These are phyloP conservation scores for Tenthredo livida DNA, from an alignment of 2,888 invertebrate species.

Conservation along the genomic window DNA sequence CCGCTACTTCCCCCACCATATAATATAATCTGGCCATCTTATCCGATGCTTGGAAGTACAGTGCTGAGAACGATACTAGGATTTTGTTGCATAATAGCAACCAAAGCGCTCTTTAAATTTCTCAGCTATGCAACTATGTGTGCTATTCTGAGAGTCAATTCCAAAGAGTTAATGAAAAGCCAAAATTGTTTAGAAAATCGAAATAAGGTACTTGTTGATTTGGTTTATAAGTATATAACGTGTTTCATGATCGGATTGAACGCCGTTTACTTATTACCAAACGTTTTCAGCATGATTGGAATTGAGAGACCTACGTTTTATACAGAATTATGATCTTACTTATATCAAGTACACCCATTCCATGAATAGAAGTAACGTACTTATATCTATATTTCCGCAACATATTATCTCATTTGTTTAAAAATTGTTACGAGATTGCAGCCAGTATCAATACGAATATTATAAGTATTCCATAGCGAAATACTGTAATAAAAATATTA, in stretches of 20 bases:
- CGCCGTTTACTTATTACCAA: slow-evolving; percentile 88
- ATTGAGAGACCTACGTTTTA: slow-evolving; percentile 92
- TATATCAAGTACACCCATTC: not conserved
- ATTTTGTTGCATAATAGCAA: slow-evolving; percentile 86
- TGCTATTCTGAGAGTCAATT: slow-evolving; percentile 84
- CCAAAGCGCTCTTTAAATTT: slow-evolving; percentile 85
- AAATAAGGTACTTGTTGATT: slow-evolving; percentile 88
- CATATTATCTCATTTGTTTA: not conserved
- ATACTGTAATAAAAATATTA: not conserved
- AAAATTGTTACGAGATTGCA: not conserved
- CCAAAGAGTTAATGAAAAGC: slow-evolving; percentile 83
- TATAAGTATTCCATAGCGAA: not conserved
- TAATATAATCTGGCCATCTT: slow-evolving; percentile 89
- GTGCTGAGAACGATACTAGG: slow-evolving; percentile 88
- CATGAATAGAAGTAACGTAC: slow-evolving; percentile 12
- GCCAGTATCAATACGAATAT: not conserved
- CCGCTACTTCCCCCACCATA: slow-evolving; percentile 86
- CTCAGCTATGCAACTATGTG: slow-evolving; percentile 86
- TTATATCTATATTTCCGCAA: slow-evolving; percentile 1
- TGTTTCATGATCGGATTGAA: slow-evolving; percentile 90
- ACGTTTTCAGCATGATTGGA: slow-evolving; percentile 86
- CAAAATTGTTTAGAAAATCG: slow-evolving; percentile 84
- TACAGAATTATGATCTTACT: slow-evolving; percentile 86
- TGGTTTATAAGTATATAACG: slow-evolving; percentile 90
- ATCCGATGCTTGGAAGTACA: slow-evolving; percentile 84